Evolutionary conservation across 2,888 invertebrate species (phyloP), one percentile per base, ranked within the genome.

Genomic region (Ormyrus pomaceus): DNA sequence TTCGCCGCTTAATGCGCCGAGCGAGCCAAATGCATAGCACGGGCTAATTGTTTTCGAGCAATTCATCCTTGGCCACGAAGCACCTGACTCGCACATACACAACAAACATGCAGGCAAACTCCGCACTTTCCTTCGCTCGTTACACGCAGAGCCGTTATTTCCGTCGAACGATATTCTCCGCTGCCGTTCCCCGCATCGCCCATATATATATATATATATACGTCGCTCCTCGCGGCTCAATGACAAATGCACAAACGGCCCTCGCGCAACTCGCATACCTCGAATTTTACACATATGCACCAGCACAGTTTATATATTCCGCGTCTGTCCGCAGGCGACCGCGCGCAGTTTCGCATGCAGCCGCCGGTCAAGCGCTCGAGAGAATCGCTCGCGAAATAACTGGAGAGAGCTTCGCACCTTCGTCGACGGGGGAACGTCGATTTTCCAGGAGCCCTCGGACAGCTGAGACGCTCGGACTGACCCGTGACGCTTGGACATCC

Each of bases 11-110:
- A 71, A 59, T 59, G 64, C 19, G 64, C 64, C 10, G 19, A 61
- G 13, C 53, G 53, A 75, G 72, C 48, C 68, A 74, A 77, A 77
- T 68, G 56, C 59, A 73, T 48, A 58, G 56, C 58, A 19, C 19
- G 46, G 58, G 45, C 65, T 76, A 69, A 78, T 78, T 78, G 74
- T 80, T 82, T 79, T 75, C 55, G 34, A 10, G 59, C 71, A 64
- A 84, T 83, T 79, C 74, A 83, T 83, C 80, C 74, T 84, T 83
- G 84, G 80, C 80, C 48, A 71, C 59, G 55, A 72, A 56, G 68
- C 62, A 76, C 76, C 65, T 62, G 51, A 70, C 61, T 56, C 59
- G 13, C 56, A 45, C 61, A 62, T 11, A n/a, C 55, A n/a, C 48
- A 19, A 19, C 34, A 50, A 45, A 6, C 59, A 59, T 59, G 34